phyloP scores from a whole-genome alignment of 2,797 vertebrate genomes.

The Danio tinwini region DNA sequence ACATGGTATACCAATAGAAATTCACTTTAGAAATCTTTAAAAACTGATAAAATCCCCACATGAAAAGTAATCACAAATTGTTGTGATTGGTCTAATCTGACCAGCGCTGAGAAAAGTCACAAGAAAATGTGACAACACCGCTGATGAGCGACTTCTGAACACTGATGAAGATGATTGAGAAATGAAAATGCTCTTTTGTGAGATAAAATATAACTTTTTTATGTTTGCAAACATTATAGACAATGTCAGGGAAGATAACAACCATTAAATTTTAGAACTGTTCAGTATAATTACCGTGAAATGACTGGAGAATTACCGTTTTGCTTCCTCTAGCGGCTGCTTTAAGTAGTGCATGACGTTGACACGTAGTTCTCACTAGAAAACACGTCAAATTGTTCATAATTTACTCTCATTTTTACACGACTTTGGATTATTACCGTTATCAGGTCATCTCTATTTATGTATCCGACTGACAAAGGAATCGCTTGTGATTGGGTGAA shows the following conservation, averaged over 20 bases:
- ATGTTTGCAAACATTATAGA: neutral
- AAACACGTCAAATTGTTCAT: neutral
- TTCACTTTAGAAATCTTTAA: neutral
- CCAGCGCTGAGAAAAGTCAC: neutral
- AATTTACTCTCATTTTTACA: neutral
- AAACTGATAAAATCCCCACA: neutral
- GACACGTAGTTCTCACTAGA: neutral
- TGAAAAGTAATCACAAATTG: neutral
- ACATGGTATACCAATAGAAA: neutral
- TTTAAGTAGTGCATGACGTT: neutral
- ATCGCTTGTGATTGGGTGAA: neutral
- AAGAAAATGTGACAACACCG: neutral
- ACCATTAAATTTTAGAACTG: neutral
- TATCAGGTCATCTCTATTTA: neutral
- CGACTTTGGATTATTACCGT: too few species aligned
- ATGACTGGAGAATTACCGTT: neutral
- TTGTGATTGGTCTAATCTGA: conserved; percentile 5
- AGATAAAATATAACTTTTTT: too few species aligned
- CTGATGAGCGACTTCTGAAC: too few species aligned
- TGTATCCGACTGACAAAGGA: neutral
- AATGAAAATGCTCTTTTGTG: too few species aligned
- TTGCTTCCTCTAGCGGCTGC: neutral
- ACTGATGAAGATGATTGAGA: too few species aligned
- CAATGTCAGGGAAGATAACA: neutral
- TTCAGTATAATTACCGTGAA: too few species aligned